Evolutionary conservation across 2,113 vertebrate genomes (phyloP), one percentile per base, ranked within the genome.

Genomic region (Lophius piscatorius): DNA sequence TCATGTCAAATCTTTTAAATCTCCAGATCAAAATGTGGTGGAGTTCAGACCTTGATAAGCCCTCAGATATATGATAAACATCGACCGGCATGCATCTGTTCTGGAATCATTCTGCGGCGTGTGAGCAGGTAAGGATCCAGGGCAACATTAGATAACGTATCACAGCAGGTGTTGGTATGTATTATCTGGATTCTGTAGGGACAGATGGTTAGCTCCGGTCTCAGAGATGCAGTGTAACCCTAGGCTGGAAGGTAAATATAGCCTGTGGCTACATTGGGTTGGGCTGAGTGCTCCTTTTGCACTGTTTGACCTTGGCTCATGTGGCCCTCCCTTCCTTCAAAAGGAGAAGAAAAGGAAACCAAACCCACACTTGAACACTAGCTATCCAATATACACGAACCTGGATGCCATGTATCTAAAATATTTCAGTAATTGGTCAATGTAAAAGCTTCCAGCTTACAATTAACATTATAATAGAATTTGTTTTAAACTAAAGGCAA

Each of bases 171-270:
- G 77, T 71, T 63, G 22, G 13, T 59, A 58, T 45, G 24, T 60
- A 41, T 55, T 61, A 26, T n/a, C n/a, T 22, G 47, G 47, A 50
- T 58, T 60, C 56, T 60, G 64, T 72, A 71, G 62, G 46, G 76
- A 76, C 22, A 48, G 66, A 66, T 58, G 67, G 63, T n/a, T 9
- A 44, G 74, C 54, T 48, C 38, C 23, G 51, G 36, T 75, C 70
- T 70, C 54, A 62, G 63, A 62, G 63, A 63, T 67, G 68, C 68
- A 73, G 77, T 74, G 84, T 80, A 85, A 87, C 84, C 60, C 73
- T 65, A 76, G 63, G 82, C 82, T 66, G 63, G 60, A 69, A 71
- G 85, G 86, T 88, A 86, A 85, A 88, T 88, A 83, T 84, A 87
- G 86, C 78, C 70, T 47, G 70, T 44, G 61, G 69, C 63, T 76